phyloP scores from a whole-genome alignment of 2,888 invertebrate genomes.

The Tanytarsus gracilentus region DNA sequence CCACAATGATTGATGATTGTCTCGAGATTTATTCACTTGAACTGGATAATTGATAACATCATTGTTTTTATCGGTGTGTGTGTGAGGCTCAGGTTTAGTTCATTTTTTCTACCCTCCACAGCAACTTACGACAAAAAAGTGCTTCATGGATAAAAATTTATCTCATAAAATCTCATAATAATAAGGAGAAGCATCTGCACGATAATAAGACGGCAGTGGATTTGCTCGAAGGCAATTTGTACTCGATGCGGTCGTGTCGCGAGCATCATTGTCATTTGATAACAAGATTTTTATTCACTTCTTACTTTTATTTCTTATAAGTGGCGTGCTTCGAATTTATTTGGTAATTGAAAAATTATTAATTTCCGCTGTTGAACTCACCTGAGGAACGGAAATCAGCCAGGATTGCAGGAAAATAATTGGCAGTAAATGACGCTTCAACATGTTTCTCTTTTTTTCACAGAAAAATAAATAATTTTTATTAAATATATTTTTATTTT shows the following conservation, averaged over 20 bases:
- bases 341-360: no score
- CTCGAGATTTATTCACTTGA: slow-evolving; percentile 28
- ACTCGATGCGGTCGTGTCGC: slow-evolving; percentile 8
- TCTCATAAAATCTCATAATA: slow-evolving; percentile 7
- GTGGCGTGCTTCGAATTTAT: no score
- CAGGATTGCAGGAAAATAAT: no score
- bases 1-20: slow-evolving; percentile 28
- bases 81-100: neutral
- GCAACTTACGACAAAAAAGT: neutral
- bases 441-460: no score
- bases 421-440: no score
- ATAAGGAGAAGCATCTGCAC: slow-evolving; percentile 7
- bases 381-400: no score
- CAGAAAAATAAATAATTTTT: no score
- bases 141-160: neutral
- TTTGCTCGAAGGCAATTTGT: slow-evolving; percentile 18
- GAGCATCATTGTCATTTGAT: slow-evolving; percentile 2
- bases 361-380: no score
- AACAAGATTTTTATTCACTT: slow-evolving; percentile 7
- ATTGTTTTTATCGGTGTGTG: slow-evolving; percentile 18
- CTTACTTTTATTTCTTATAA: no score
- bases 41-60: slow-evolving; percentile 29
- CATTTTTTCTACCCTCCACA: neutral
- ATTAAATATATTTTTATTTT: no score
- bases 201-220: slow-evolving; percentile 12